These are phyloP conservation scores for Scolopax mira DNA, from an alignment of 2,113 vertebrate genomes.

Conservation along the genomic window DNA sequence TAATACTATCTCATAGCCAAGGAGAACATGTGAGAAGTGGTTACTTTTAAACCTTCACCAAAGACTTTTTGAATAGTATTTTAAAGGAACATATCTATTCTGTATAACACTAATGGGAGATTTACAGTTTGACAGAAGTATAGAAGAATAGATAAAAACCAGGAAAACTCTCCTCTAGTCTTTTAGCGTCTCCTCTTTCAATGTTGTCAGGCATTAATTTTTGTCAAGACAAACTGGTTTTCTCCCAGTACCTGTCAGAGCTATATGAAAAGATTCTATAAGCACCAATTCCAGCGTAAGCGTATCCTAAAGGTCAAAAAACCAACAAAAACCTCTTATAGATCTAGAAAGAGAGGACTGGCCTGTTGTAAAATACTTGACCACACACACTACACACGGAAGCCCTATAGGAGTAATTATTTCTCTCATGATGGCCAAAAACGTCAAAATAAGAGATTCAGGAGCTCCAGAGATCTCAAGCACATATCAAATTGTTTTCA, in stretches of 20 bases:
- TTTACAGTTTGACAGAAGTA: neutral
- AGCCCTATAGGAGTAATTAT: neutral
- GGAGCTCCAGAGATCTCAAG: neutral
- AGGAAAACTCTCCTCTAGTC: neutral
- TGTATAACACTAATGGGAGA: neutral
- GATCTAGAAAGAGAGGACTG: neutral
- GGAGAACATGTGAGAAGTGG: neutral
- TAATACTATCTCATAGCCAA: neutral
- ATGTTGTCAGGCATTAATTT: neutral
- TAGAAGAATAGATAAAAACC: neutral
- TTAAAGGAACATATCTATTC: neutral
- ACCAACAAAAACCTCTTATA: neutral
- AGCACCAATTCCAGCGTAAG: neutral
- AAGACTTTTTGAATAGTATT: neutral
- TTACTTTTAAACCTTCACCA: neutral
- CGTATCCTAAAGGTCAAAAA: neutral
- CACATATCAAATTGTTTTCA: neutral
- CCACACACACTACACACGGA: accelerated
- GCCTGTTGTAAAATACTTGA: neutral
- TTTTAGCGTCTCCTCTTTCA: neutral
- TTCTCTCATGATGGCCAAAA: neutral
- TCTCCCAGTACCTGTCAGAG: neutral
- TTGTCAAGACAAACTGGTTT: neutral
- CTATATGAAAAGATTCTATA: neutral
- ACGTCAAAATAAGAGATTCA: neutral